Base-by-base conservation (phyloP, 2,113 vertebrate genomes). In the Chrysochloris asiatica region DNA sequence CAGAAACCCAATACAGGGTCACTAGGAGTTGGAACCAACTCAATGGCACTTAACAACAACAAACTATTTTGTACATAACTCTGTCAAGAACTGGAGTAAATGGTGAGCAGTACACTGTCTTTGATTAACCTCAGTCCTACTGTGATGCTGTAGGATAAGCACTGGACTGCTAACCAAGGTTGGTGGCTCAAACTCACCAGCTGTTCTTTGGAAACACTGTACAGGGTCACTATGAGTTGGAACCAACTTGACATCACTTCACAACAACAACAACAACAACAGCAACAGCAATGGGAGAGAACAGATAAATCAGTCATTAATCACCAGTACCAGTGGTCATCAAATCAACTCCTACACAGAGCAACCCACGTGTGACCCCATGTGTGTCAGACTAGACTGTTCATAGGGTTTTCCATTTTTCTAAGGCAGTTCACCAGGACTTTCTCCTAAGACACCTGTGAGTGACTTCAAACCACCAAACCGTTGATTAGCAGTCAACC, bases 231-330 rank as follows among this genome's bases (percentile, higher is more conserved):
- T n/a, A n/a, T n/a, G n/a, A n/a, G n/a, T n/a, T n/a, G n/a, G n/a
- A n/a, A n/a, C n/a, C n/a, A n/a, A n/a, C n/a, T n/a, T n/a, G n/a
- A n/a, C n/a, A n/a, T n/a, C n/a, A n/a, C n/a, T n/a, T n/a, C n/a
- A n/a, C n/a, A n/a, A n/a, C n/a, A n/a, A n/a, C n/a, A n/a, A n/a
- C n/a, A n/a, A n/a, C n/a, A n/a, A n/a, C n/a, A n/a, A n/a, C n/a
- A n/a, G n/a, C n/a, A n/a, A n/a, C n/a, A n/a, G n/a, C n/a, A n/a
- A n/a, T n/a, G n/a, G n/a, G 19, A 91, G 10, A 94, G 63, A 89
- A 89, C 14, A 6, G 33, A 41, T 52, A 91, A 45, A 56, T 86
- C 59, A 87, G 33, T 63, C 71, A 85, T 91, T 71, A 71, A 43
- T 43, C 41, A 47, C 63, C 33, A 65, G n/a, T 21, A 69, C 36